Evolutionary conservation across 2,797 vertebrate species (phyloP), one percentile per base, ranked within the genome.

Genomic region (Bovichtus diacanthus): DNA sequence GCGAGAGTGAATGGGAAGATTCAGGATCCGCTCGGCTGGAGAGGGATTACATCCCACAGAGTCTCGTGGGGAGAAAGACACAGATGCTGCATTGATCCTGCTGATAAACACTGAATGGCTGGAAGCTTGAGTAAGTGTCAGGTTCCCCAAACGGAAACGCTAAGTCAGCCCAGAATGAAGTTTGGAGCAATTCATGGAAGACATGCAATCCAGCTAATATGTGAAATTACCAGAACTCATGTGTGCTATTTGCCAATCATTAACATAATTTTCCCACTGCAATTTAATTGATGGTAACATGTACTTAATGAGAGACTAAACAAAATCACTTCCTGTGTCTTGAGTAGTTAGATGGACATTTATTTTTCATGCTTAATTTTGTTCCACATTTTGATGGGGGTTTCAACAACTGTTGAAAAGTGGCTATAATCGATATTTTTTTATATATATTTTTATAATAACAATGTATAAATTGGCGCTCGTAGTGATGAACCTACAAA

Each of bases 11-110:
- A 93, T 89, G 70, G 90, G 87, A 92, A 88, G 89, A 89, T 82
- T 87, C 86, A 87, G 87, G 88, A 94, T 91, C 87, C 75, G 83
- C 91, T 87, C 62, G 56, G 83, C 82, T 88, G 75, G 85, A 91
- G 80, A 84, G 88, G 88, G 88, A 93, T 90, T 92, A 89, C 85
- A 88, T 92, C 90, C 86, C 90, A 84, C 76, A 67, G 78, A 77
- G 88, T 86, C 85, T 92, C 82, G 4, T 56, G 89, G 87, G 86
- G 83, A 78, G 82, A 80, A 62, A 84, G 76, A 81, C 88, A 93
- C 90, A 91, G 89, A 93, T 93, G 92, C 91, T 90, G 87, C 91
- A 93, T 92, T 94, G 90, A 94, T 90, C 88, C 79, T 82, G 87
- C 83, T 88, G 88, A 88, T 92, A 89, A 93, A 90, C 84, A 74